phyloP scores from a whole-genome alignment of 2,797 vertebrate species.

The Anguilla obscura region DNA sequence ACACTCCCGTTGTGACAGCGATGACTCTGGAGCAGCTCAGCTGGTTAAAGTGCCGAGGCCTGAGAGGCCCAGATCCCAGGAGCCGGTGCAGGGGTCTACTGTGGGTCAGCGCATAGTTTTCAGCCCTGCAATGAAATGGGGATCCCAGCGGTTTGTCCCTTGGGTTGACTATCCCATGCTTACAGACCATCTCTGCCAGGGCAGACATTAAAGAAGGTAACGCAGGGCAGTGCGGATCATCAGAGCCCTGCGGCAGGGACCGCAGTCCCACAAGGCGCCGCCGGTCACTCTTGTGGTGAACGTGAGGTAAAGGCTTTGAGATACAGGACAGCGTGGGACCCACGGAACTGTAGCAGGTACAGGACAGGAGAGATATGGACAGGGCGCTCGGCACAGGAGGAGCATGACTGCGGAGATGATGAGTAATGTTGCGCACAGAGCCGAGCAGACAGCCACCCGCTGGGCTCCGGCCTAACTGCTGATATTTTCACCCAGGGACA shows the following conservation, averaged over 20 bases:
- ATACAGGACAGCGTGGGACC: neutral
- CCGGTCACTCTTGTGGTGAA: neutral
- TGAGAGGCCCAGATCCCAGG: neutral
- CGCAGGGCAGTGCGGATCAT: neutral
- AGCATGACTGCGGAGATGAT: neutral
- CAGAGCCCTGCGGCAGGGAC: neutral
- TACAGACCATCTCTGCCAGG: neutral
- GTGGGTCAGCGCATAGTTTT: neutral
- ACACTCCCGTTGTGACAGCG: neutral
- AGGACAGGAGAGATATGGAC: neutral
- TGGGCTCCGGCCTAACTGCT: neutral
- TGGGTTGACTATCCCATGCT: neutral
- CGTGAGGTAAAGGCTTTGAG: neutral
- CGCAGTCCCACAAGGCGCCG: neutral
- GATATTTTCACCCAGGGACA: neutral
- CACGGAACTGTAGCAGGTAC: neutral
- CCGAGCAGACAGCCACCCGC: neutral
- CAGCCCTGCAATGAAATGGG: neutral
- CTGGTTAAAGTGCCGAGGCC: neutral
- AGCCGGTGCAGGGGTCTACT: neutral
- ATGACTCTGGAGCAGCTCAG: neutral
- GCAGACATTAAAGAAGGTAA: neutral
- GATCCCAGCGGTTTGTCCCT: neutral
- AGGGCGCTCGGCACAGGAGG: neutral
- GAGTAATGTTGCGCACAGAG: neutral